Evolutionary conservation across 1,140 invertebrate species (phyloP), one percentile per base, ranked within the genome.

Genomic region (Drosophila sechellia): DNA sequence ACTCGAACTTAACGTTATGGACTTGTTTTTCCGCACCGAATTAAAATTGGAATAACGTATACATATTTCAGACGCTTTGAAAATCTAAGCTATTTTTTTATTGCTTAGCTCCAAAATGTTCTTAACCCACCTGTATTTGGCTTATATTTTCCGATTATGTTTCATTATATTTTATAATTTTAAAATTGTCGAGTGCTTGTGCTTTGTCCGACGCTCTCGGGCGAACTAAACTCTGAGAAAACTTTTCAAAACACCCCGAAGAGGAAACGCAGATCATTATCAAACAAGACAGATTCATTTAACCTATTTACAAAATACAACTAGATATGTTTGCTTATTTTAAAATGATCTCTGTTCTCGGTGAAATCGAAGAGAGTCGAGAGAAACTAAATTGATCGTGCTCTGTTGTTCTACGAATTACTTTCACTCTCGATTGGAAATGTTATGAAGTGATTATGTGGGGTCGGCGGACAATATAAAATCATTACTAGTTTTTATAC

Each of bases 241-340:
- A 46, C 48, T 50, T 84, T 80, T 85, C 69, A 45, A 68, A 79
- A 80, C 35, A 55, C 57, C 13, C 27, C 50, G 52, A 87, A 70
- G 58, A 54, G 49, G 52, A 49, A 60, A 52, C 57, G 78, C 72
- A 81, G 57, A 55, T 76, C 65, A 22, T 22, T 22, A 22, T 22
- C 20, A 22, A 22, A 22, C 3, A 22, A 22, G 20, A 22, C 20
- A 3, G 20, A 22, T 22, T 22, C 20, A 87, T 79, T 72, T 55
- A 69, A 72, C 83, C 83, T 86, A 86, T 86, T 87, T 86, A 86
- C 84, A 86, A 86, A 87, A 87, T 52, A 73, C 63, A 45, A 69
- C 69, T 75, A 68, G 39, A 70, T 69, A 77, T 66, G 66, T 59
- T 50, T 57, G 54, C 31, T 68, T 64, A 70, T 81, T 81, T 72